Conservation (phyloP, 2,113 vertebrate species). For the Shinisaurus crocodilurus region DNA sequence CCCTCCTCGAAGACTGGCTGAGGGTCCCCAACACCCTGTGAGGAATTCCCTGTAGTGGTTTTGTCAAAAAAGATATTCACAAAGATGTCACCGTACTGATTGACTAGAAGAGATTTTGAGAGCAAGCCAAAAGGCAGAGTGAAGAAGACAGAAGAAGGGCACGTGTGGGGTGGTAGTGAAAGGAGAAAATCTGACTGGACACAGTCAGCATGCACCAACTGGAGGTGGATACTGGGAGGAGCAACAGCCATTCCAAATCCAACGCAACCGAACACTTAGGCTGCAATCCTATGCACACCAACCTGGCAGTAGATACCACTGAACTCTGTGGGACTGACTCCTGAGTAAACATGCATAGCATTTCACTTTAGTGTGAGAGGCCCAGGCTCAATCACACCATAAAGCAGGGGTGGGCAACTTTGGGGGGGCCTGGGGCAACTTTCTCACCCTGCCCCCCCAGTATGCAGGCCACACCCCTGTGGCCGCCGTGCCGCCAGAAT, state of each 20-base stretch:
- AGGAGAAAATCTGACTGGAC: neutral
- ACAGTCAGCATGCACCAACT: neutral
- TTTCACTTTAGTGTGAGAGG: neutral
- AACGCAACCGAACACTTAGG: neutral
- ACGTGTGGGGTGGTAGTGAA: neutral
- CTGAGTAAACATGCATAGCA: neutral
- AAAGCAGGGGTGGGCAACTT: too few relatives aligned
- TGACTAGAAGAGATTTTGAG: neutral
- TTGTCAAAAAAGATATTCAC: neutral
- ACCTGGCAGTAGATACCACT: too few relatives aligned
- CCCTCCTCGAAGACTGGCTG: neutral
- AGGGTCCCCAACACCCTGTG: neutral
- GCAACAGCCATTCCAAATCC: neutral
- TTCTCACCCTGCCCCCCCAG: too few relatives aligned
- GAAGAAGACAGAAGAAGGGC: neutral
- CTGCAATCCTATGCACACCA: too few relatives aligned
- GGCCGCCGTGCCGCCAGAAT: too few relatives aligned
- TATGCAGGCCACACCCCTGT: too few relatives aligned
- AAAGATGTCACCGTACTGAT: neutral
- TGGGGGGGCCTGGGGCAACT: too few relatives aligned
- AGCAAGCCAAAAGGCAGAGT: neutral
- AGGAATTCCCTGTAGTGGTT: neutral
- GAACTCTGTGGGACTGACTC: neutral
- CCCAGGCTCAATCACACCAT: neutral
- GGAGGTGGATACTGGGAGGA: neutral